These are phyloP conservation scores for Chaetops frenatus DNA, from an alignment of 2,113 vertebrate genomes.

Conservation along the genomic window DNA sequence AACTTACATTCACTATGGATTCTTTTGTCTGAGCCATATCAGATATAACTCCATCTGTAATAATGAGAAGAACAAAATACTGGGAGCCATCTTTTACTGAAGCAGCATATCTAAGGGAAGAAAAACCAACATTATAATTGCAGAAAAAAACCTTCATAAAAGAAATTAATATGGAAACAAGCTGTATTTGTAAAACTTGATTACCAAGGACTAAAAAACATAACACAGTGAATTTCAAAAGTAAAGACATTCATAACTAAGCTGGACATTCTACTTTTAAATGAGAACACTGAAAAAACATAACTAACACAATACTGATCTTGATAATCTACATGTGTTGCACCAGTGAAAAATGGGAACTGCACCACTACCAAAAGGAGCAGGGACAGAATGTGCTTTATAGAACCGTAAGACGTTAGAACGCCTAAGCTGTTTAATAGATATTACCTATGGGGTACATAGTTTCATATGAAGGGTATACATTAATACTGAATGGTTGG, in stretches of 20 bases:
- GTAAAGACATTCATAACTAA: not conserved
- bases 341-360: not conserved
- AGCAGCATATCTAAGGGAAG: conserved; percentile 81
- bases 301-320: not conserved
- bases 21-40: conserved; percentile 97
- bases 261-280: not conserved
- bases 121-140: not conserved
- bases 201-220: not conserved
- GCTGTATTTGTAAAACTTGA: not conserved
- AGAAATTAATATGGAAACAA: not conserved
- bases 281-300: not conserved
- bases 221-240: not conserved
- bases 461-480: not conserved
- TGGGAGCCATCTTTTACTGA: conserved; percentile 94
- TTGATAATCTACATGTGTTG: not conserved
- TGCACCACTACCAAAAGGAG: not conserved
- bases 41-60: conserved; percentile 94
- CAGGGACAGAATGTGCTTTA: not conserved
- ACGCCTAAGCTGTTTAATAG: not conserved
- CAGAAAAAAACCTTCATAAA: not conserved
- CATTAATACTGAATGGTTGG: not conserved
- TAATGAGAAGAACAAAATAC: conserved; percentile 94
- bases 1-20: conserved; percentile 90
- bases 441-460: not conserved
- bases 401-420: not conserved